These are phyloP conservation scores for Myotis findleyi DNA, from an alignment of 2,797 vertebrate genomes.

Conservation along the genomic window DNA sequence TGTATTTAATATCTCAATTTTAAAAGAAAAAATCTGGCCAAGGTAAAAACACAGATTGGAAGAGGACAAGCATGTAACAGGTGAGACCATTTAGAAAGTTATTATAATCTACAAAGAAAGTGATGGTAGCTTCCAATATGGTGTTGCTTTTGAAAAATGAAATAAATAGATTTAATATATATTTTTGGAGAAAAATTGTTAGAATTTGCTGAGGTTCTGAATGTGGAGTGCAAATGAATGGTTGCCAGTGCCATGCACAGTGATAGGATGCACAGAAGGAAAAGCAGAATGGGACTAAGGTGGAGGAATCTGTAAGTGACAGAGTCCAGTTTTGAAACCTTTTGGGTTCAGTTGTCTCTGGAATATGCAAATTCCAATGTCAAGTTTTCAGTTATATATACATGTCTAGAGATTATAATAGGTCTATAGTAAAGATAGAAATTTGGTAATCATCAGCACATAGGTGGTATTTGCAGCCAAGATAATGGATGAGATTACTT, in stretches of 20 bases:
- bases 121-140: not conserved
- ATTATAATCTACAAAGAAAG: not conserved
- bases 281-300: not conserved
- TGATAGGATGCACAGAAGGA: not conserved
- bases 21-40: not conserved
- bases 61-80: not conserved
- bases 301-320: not conserved
- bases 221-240: not conserved
- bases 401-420: not conserved
- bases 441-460: not conserved
- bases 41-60: not conserved
- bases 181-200: not conserved
- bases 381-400: not conserved
- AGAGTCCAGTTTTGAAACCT: not conserved
- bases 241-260: not conserved
- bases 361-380: not conserved
- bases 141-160: constrained; percentile 12
- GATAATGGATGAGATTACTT: not conserved
- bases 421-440: not conserved
- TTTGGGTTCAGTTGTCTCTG: not conserved
- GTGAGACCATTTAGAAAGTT: not conserved
- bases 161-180: constrained; percentile 25
- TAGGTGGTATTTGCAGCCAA: not conserved
- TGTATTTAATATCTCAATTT: not conserved
- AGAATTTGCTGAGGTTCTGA: not conserved